These are phyloP conservation scores for Bubalus kerabau DNA, from an alignment of 2,113 vertebrate genomes.

Conservation along the genomic window DNA sequence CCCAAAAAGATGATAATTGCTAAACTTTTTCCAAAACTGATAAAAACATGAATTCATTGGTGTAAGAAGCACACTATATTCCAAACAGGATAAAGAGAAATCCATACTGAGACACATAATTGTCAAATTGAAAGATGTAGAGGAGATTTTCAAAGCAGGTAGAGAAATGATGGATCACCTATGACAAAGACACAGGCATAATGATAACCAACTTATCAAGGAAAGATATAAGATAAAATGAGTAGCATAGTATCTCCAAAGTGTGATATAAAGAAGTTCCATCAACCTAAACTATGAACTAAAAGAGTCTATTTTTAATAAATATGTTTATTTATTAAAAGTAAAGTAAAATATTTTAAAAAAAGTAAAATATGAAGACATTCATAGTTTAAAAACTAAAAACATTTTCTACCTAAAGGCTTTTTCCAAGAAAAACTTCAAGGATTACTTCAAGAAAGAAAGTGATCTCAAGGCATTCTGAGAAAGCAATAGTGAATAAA, in stretches of 20 bases:
- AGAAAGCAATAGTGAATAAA: not conserved
- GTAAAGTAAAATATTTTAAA: not conserved
- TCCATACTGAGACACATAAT: not conserved
- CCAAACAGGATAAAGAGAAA: not conserved
- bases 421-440: not conserved
- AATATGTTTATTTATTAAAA: not conserved
- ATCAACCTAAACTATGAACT: not conserved
- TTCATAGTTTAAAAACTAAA: not conserved
- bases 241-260: not conserved
- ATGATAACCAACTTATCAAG: not conserved
- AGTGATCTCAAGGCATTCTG: not conserved
- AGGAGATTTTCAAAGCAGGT: not conserved
- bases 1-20: not conserved
- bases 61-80: not conserved
- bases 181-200: not conserved
- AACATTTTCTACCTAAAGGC: not conserved
- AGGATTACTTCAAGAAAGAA: not conserved
- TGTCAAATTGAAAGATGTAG: not conserved
- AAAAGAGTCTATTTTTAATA: not conserved
- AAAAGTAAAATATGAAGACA: not conserved
- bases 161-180: not conserved
- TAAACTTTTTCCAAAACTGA: not conserved
- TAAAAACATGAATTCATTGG: not conserved
- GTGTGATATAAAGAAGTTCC: not conserved
- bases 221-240: not conserved